Base-by-base conservation (phyloP, 2,113 vertebrate species). In the Pimephales promelas region DNA sequence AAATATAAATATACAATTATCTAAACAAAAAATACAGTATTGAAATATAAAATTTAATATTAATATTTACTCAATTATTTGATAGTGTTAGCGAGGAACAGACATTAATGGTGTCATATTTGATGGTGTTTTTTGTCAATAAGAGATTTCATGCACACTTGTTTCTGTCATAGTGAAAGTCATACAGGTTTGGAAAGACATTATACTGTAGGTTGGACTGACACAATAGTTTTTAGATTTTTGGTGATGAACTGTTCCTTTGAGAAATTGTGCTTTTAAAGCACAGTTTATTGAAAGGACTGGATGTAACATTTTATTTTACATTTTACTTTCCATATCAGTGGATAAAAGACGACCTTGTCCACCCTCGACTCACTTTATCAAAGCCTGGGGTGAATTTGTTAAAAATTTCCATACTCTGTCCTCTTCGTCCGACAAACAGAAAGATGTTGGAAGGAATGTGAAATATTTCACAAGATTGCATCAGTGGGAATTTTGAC, bases 401-500 rank as follows among this genome's bases (percentile, higher is more conserved):
- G 47, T 75, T 2, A 20, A 54, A 75, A 3, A 79, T 28, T 26
- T 79, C 36, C 57, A 14, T 45, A 45, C 10, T 24, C 75, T 16
- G 34, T 59, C 10, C 56, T 78, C 54, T 59, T 24, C 61, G 75
- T 64, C 77, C 10, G 8, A 16, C 45, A 77, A 66, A 74, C 28
- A 66, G n/a, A 73, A 54, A 52, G 75, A 28, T 40, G 24, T 47
- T 13, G 5, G 18, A 40, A 52, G 57, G 49, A 76, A 83, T 71
- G 18, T 71, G 54, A 62, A 66, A 76, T 61, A 62, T 83, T 83
- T 47, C 72, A n/a, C 11, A 45, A 66, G 31, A 77, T 83, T 83
- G 73, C 82, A 54, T 77, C 82, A 78, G 61, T 70, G 61, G 14
- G 28, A 20, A 18, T 78, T 49, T 52, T 57, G 82, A 40, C 73